phyloP scores from a whole-genome alignment of 2,113 vertebrate species.

The Pleuronectes platessa region DNA sequence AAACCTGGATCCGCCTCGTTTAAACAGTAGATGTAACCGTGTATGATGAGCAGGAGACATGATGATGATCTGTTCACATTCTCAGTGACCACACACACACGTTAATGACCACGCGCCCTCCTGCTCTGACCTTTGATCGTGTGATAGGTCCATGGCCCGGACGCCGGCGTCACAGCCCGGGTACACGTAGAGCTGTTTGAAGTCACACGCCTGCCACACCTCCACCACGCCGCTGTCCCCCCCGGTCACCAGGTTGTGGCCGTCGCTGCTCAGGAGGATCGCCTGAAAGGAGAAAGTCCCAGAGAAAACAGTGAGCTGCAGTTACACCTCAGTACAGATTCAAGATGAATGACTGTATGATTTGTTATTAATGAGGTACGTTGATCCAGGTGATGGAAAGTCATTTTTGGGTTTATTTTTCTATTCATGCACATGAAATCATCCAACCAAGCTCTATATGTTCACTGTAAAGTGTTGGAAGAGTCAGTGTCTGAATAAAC shows the following conservation, averaged over 20 bases:
- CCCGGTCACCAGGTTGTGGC: slow-evolving; percentile 96
- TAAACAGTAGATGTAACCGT: background rate
- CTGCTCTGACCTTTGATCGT: slow-evolving; percentile 93
- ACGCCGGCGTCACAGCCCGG: slow-evolving; percentile 97
- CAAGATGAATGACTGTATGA: too few relatives aligned
- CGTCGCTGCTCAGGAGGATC: slow-evolving; percentile 96
- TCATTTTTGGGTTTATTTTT: too few relatives aligned
- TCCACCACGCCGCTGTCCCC: slow-evolving; percentile 97
- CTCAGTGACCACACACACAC: too few relatives aligned
- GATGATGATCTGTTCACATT: too few relatives aligned
- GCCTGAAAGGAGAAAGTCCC: slow-evolving; percentile 80
- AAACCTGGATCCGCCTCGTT: background rate
- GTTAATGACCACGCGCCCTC: background rate
- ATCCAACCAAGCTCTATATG: too few relatives aligned
- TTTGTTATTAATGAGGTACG: too few relatives aligned
- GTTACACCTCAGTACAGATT: too few relatives aligned
- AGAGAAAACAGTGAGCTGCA: background rate
- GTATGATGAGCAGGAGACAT: background rate
- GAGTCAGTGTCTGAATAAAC: too few relatives aligned
- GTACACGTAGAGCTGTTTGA: slow-evolving; percentile 98
- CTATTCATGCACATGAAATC: too few relatives aligned
- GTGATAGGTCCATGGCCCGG: slow-evolving; percentile 97
- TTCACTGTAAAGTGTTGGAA: too few relatives aligned
- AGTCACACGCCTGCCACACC: slow-evolving; percentile 99
- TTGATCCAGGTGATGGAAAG: too few relatives aligned